Evolutionary conservation across 1,140 invertebrate genomes (phyloP), one percentile per base, ranked within the genome.

Genomic region (Drosophila albomicans): DNA sequence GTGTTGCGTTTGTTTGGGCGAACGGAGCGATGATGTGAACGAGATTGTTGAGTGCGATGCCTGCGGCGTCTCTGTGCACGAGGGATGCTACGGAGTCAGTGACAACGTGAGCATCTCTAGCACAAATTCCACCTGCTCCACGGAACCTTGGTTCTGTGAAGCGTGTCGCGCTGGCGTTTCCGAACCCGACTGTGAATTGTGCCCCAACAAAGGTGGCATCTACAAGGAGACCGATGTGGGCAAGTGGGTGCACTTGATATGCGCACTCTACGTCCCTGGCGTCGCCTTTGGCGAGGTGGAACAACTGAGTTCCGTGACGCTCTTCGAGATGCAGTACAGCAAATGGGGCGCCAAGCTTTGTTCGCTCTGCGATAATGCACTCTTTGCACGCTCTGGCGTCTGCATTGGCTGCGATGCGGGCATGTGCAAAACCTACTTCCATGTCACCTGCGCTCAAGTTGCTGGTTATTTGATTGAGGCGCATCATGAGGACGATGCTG

Each of bases 61-160:
- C 32, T 99, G 98, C 94, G 97, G 98, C 11, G 97, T 99, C 0
- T 97, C 97, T 71, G 98, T 99, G 8, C 98, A 99, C 93, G 98
- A 99, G 95, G 97, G 97, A 73, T 99, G 98, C 92, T 99, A 99
- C 94, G 98, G 98, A n/a, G 96, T 99, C 28, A 97, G 97, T 51
- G 98, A 99, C 87, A 96, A 96, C 32, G 96, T 96, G 28, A 98
- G 98, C 93, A 95, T 98, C 67, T 96, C 96, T 1, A 98, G 97
- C 91, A 97, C 97, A 13, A 96, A 97, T 62, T 99, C 98, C 6
- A 96, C 97, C 0, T 97, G 97, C 56, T 98, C 98, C 41, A 99
- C 98, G 1, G 98, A 98, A 79, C 98, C 98, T 0, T 99, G 98
- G 98, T 99, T 99, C 93, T 99, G 98, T 94, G 98, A 99, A 93